Evolutionary conservation across 2,797 vertebrate species (phyloP).

Genomic region (Anableps anableps): DNA sequence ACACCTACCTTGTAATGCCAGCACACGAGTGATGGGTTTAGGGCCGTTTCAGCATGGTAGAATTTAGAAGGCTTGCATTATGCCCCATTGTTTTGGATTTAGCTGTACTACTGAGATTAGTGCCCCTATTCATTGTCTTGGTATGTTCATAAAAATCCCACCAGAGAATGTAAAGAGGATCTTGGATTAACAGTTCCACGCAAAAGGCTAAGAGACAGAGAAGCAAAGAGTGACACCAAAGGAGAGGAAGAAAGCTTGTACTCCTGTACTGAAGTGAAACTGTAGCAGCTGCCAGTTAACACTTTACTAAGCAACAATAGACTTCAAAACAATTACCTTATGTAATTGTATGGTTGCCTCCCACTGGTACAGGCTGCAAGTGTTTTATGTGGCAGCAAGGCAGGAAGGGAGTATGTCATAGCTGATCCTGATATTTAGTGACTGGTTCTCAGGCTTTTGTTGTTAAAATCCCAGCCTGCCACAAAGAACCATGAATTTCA

Average conservation of each 20-base stretch:
- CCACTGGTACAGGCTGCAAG: constrained; percentile 70
- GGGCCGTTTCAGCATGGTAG: constrained; percentile 77
- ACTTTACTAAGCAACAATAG: constrained; percentile 70
- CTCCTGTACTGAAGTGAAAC: constrained; percentile 63
- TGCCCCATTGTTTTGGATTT: constrained; percentile 85
- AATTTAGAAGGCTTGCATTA: constrained; percentile 81
- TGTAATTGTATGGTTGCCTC: constrained; percentile 73
- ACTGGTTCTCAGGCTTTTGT: constrained; percentile 64
- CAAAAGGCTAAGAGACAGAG: constrained; percentile 65
- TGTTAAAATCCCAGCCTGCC: constrained; percentile 38
- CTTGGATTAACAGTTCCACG: constrained; percentile 83
- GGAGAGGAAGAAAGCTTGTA: constrained; percentile 42
- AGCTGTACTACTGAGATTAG: constrained; percentile 87
- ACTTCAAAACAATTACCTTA: constrained; percentile 78
- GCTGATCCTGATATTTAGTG: constrained; percentile 65
- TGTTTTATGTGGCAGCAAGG: constrained; percentile 48
- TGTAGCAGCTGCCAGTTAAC: constrained; percentile 65
- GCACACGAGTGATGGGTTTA: constrained; percentile 82
- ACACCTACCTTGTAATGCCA: constrained; percentile 83
- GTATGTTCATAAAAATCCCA: constrained; percentile 86
- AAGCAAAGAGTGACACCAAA: constrained; percentile 30
- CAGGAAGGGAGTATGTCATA: constrained; percentile 44
- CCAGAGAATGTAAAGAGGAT: constrained; percentile 84
- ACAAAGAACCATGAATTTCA: constrained; percentile 56
- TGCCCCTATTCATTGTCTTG: constrained; percentile 80